A percentile compares a stretch with the other conserved stretches of the same genome.
Conservation (phyloP, 2,888 invertebrate species). For the Dynastes hyllus region DNA sequence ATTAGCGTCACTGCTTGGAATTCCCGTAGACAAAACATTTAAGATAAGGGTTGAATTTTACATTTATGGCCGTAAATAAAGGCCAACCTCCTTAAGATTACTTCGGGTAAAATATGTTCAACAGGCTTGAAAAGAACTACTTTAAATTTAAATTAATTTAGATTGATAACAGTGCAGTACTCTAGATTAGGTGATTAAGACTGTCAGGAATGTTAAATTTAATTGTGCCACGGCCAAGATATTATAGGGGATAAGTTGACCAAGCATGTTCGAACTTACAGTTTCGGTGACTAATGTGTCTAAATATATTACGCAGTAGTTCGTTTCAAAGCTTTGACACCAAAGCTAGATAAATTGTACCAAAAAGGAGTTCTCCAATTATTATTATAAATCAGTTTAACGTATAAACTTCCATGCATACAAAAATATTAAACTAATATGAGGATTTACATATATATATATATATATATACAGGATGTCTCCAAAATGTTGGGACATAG, state of each 20-base stretch:
- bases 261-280: conserved; percentile 4
- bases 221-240: conserved; percentile 26
- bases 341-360: neutral
- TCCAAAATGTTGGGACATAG: too few relatives aligned
- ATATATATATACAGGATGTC: too few relatives aligned
- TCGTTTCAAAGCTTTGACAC: neutral
- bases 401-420: too few relatives aligned
- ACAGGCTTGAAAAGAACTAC: conserved; percentile 39
- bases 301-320: neutral
- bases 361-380: too few relatives aligned
- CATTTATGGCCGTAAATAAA: conserved; percentile 43
- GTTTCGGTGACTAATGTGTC: conserved; percentile 15
- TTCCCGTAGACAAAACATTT: conserved; percentile 48
- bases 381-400: too few relatives aligned
- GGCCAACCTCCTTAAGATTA: conserved; percentile 35
- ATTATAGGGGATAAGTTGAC: conserved; percentile 30
- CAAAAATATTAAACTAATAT: too few relatives aligned
- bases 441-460: too few relatives aligned
- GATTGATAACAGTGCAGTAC: conserved; percentile 26
- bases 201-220: conserved; percentile 38
- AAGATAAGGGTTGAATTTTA: conserved; percentile 50
- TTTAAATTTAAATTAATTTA: conserved; percentile 45
- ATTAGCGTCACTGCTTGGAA: conserved; percentile 35
- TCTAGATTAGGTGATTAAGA: conserved; percentile 33
- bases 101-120: conserved; percentile 34